phyloP scores from a whole-genome alignment of 2,888 invertebrate species.

The Polymixis flavicincta region DNA sequence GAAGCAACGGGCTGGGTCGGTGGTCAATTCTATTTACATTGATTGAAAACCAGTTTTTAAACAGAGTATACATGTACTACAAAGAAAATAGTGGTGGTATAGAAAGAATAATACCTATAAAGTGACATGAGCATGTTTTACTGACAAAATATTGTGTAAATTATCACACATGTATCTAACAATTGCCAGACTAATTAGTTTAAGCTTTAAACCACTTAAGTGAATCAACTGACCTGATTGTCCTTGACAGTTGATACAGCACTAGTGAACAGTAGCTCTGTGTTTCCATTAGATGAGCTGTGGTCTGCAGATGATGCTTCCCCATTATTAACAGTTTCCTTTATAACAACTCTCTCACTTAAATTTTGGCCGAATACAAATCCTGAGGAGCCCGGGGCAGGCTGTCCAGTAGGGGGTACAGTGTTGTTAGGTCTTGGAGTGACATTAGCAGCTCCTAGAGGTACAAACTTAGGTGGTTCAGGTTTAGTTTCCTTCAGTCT shows the following conservation, averaged over 20 bases:
- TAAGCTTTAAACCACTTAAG: constrained; percentile 13
- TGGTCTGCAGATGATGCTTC: constrained; percentile 80
- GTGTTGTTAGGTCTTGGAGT: constrained; percentile 84
- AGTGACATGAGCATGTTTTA: background rate
- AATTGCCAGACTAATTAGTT: constrained; percentile 24
- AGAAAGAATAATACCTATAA: background rate
- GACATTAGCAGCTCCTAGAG: constrained; percentile 81
- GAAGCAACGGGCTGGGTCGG: too few relatives aligned
- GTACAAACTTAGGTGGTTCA: constrained; percentile 86
- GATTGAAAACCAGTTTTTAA: constrained; percentile 19
- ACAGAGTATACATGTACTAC: background rate
- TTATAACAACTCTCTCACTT: constrained; percentile 94
- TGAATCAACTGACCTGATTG: constrained; percentile 76
- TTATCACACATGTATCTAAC: background rate
- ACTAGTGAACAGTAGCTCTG: constrained; percentile 94
- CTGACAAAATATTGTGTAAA: background rate
- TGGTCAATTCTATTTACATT: constrained; percentile 20
- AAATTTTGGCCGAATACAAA: constrained; percentile 98
- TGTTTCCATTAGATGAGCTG: constrained; percentile 90
- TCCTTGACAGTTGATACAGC: constrained; percentile 91
- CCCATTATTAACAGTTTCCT: constrained; percentile 90
- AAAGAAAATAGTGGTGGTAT: constrained; percentile 1
- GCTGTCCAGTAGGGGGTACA: constrained; percentile 86
- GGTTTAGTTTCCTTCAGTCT: constrained; percentile 78
- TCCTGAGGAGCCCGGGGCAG: constrained; percentile 87